These are phyloP conservation scores for Hydrotaea diabolus DNA, from an alignment of 2,888 invertebrate species.

Conservation along the genomic window DNA sequence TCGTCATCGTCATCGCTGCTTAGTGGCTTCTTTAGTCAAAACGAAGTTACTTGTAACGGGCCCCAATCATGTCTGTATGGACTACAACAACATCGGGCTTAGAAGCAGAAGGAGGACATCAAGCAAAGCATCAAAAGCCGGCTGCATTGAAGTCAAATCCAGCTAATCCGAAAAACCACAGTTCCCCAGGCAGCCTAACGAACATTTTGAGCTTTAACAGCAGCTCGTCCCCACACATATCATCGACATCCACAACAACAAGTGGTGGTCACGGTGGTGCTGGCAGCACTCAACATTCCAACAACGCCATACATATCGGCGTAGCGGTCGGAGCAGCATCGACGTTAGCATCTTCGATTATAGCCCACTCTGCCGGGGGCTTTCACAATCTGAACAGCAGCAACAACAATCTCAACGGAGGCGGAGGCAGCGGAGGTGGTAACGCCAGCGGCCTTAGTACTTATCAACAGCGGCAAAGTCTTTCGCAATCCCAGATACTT, in stretches of 20 bases:
- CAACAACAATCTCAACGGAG: slow-evolving; percentile 22
- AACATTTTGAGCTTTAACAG: slow-evolving; percentile 51
- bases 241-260: slow-evolving; percentile 34
- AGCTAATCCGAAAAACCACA: slow-evolving; percentile 43
- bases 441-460: slow-evolving; percentile 51
- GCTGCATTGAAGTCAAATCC: neutral
- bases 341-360: slow-evolving; percentile 55
- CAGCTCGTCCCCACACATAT: slow-evolving; percentile 11
- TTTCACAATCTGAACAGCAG: slow-evolving; percentile 43
- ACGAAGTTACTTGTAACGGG: neutral
- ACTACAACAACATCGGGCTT: slow-evolving; percentile 84
- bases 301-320: slow-evolving; percentile 61
- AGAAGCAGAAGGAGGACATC: slow-evolving; percentile 70
- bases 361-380: slow-evolving; percentile 46
- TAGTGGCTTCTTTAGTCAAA: slow-evolving; percentile 33
- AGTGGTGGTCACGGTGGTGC: slow-evolving; percentile 50
- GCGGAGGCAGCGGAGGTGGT: neutral
- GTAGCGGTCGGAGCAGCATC: slow-evolving; percentile 58
- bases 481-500: slow-evolving; percentile 60
- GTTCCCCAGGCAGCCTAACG: slow-evolving; percentile 48
- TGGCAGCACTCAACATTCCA: slow-evolving; percentile 61
- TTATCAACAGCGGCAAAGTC: slow-evolving; percentile 62
- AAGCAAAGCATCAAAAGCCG: slow-evolving; percentile 33
- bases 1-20: slow-evolving; percentile 55
- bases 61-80: slow-evolving; percentile 84